These are phyloP conservation scores for Tapera naevia DNA, from an alignment of 2,797 vertebrate species.

Conservation along the genomic window DNA sequence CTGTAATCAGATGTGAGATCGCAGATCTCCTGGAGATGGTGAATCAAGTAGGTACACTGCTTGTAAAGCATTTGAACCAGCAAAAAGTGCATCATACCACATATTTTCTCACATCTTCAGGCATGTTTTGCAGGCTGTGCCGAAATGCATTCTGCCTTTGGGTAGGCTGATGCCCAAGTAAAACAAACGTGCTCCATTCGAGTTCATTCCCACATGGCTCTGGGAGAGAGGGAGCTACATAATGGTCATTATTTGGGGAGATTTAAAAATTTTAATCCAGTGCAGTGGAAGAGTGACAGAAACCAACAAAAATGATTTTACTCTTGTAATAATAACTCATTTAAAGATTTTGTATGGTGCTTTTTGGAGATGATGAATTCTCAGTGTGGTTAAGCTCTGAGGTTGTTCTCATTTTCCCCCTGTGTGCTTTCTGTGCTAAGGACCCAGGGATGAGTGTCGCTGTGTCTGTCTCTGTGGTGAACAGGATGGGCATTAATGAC, in stretches of 20 bases:
- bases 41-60: background rate
- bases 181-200: background rate
- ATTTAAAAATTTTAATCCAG: background rate
- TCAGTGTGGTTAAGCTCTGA: background rate
- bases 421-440: background rate
- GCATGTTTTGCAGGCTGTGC: background rate
- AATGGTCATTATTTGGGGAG: background rate
- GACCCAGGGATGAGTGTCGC: background rate
- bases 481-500: slow-evolving; percentile 48
- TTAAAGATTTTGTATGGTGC: background rate
- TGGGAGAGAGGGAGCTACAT: background rate
- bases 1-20: background rate
- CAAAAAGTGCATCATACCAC: background rate
- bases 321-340: background rate
- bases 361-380: slow-evolving; percentile 9
- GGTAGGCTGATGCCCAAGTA: background rate
- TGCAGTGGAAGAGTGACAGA: background rate
- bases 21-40: background rate
- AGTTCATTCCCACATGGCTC: background rate
- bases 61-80: background rate
- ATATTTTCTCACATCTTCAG: background rate
- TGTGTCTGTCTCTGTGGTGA: slow-evolving; percentile 9
- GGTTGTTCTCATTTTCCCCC: background rate
- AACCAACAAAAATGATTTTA: background rate
- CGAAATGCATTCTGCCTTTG: background rate